Conservation (phyloP, 2,113 vertebrate genomes). For the Alligator mississippiensis region DNA sequence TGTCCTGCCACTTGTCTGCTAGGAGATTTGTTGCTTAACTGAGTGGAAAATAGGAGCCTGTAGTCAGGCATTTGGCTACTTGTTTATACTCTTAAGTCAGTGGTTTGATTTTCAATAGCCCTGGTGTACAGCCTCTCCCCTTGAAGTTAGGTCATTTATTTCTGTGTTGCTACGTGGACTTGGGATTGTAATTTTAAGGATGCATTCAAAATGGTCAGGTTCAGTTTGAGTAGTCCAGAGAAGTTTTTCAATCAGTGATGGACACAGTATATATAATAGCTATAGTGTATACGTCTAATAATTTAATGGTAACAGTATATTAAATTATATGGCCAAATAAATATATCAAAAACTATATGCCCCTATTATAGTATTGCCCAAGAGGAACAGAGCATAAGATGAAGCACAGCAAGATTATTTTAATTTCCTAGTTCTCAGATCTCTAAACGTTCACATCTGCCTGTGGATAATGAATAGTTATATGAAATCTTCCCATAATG, state of each 20-base stretch:
- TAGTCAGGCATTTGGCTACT: neutral
- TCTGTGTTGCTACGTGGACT: neutral
- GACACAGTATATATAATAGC: neutral
- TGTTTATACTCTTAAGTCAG: neutral
- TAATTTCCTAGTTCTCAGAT: neutral
- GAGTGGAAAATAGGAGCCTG: neutral
- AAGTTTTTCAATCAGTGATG: constrained; percentile 1
- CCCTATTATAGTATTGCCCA: neutral
- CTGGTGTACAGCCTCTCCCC: neutral
- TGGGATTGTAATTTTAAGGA: neutral
- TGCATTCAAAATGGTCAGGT: neutral
- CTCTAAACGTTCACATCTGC: neutral
- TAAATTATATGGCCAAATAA: neutral
- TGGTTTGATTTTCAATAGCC: constrained; percentile 17
- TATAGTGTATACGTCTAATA: constrained; percentile 12
- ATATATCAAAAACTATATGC: neutral
- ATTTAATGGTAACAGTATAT: neutral
- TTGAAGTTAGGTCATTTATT: neutral
- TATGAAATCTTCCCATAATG: neutral
- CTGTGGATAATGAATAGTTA: neutral
- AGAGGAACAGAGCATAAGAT: neutral
- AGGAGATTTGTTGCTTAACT: neutral
- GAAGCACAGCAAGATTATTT: constrained; percentile 2
- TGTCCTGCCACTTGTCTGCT: neutral
- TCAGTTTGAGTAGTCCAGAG: neutral